These are phyloP conservation scores for Sebastes kiyomatsui DNA, from an alignment of 2,797 vertebrate genomes.

Conservation along the genomic window DNA sequence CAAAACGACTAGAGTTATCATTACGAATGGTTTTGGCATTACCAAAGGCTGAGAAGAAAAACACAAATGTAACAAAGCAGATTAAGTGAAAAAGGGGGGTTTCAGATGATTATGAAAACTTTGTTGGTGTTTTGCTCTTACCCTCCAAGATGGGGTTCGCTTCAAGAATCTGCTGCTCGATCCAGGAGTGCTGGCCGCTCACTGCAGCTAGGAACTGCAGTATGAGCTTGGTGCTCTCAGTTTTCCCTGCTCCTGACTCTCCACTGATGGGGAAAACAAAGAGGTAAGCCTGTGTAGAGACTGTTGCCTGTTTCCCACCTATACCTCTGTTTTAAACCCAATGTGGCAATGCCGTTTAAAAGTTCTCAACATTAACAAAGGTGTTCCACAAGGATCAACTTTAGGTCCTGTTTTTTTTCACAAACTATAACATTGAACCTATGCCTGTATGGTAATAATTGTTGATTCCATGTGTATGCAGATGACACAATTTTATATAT, in stretches of 20 bases:
- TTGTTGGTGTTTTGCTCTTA: slow-evolving; percentile 47
- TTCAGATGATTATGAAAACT: background rate
- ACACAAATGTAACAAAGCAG: background rate
- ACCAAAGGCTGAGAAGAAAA: slow-evolving; percentile 88
- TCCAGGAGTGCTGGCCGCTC: slow-evolving; percentile 95
- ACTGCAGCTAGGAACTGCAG: slow-evolving; percentile 94
- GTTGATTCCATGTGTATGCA: background rate
- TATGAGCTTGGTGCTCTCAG: slow-evolving; percentile 95
- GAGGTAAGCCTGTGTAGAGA: background rate
- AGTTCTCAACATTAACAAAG: background rate
- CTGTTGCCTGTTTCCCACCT: background rate
- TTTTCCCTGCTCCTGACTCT: slow-evolving; percentile 97
- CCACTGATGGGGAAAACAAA: slow-evolving; percentile 81
- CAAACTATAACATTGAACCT: background rate
- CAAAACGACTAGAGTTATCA: slow-evolving; percentile 98
- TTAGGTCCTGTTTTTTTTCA: background rate
- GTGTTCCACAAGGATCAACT: background rate
- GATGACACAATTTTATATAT: background rate
- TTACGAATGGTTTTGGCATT: slow-evolving; percentile 97
- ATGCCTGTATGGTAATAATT: background rate
- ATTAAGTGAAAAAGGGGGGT: background rate
- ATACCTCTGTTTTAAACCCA: background rate
- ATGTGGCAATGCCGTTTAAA: background rate
- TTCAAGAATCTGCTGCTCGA: slow-evolving; percentile 96
- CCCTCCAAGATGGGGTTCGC: slow-evolving; percentile 97